A percentile compares a stretch with the other conserved stretches of the same genome.
Evolutionary conservation across 35 echinoderm and acorn worm genomes (phyloP).

Genomic region (Apostichopus japonicus): DNA sequence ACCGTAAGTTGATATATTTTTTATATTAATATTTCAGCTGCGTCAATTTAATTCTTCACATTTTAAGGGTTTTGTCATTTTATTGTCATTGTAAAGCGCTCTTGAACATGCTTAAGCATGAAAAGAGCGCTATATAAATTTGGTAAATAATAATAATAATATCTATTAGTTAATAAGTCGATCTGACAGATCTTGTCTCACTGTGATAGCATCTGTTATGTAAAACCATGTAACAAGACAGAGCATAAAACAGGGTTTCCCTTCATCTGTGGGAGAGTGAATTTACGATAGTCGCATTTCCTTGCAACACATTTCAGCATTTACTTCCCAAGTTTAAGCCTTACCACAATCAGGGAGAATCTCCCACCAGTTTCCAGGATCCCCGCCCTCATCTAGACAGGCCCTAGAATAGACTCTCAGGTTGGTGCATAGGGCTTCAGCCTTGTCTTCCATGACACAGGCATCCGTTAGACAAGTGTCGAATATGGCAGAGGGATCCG

Average conservation of each 20-base stretch:
- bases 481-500: conserved; percentile 62
- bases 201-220: background rate
- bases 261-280: too few species aligned
- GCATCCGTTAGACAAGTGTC: conserved; percentile 75
- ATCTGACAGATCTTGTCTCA: background rate
- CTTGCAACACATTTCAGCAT: too few species aligned
- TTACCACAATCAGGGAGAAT: conserved; percentile 63
- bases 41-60: too few species aligned
- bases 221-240: background rate
- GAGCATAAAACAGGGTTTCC: background rate
- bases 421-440: conserved; percentile 62
- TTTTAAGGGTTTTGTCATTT: too few species aligned
- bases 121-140: too few species aligned
- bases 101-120: too few species aligned
- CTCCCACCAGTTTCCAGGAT: conserved; percentile 62
- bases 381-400: conserved; percentile 46
- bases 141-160: too few species aligned
- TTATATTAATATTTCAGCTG: too few species aligned
- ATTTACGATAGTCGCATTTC: too few species aligned
- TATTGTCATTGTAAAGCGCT: too few species aligned
- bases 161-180: too few species aligned
- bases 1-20: too few species aligned
- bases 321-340: background rate
- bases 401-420: conserved; percentile 53
- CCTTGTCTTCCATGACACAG: conserved; percentile 52